Evolutionary conservation across 2,888 invertebrate genomes (phyloP).

Genomic region (Ophion ventricosus): DNA sequence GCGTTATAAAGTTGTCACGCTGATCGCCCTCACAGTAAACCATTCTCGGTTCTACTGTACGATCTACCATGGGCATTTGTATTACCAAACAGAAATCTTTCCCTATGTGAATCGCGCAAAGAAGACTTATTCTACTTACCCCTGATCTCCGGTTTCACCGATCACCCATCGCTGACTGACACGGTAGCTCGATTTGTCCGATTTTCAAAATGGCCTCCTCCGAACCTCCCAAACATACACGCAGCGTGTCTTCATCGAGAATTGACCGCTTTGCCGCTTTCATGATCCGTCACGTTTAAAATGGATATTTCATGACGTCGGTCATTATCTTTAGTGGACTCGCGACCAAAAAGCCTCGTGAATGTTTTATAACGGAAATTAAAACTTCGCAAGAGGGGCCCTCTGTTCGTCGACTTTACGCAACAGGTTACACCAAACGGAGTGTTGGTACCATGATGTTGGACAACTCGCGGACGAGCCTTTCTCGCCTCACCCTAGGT

Average conservation of each 20-base stretch:
- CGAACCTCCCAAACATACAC: neutral
- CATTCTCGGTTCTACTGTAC: too few relatives aligned
- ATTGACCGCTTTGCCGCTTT: neutral
- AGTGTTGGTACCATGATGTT: slow-evolving; percentile 41
- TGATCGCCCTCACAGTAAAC: too few relatives aligned
- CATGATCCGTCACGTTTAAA: neutral
- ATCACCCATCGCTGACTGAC: neutral
- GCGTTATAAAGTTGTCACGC: too few relatives aligned
- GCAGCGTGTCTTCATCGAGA: neutral
- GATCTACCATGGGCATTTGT: too few relatives aligned
- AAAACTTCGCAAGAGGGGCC: slow-evolving; percentile 44
- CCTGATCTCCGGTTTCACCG: neutral
- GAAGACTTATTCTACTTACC: neutral
- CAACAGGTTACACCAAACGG: slow-evolving; percentile 63
- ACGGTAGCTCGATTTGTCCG: neutral
- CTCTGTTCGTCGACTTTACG: slow-evolving; percentile 59
- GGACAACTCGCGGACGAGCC: slow-evolving; percentile 32
- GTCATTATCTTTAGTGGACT: neutral
- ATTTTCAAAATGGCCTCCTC: neutral
- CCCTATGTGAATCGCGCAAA: neutral
- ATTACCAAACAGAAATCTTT: neutral
- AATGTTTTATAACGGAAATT: slow-evolving; percentile 58
- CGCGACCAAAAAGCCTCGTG: slow-evolving; percentile 34
- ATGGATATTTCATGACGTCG: neutral
- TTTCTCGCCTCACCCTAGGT: slow-evolving; percentile 14